Conservation (phyloP, 2,797 vertebrate species). For the Centroberyx gerrardi region DNA sequence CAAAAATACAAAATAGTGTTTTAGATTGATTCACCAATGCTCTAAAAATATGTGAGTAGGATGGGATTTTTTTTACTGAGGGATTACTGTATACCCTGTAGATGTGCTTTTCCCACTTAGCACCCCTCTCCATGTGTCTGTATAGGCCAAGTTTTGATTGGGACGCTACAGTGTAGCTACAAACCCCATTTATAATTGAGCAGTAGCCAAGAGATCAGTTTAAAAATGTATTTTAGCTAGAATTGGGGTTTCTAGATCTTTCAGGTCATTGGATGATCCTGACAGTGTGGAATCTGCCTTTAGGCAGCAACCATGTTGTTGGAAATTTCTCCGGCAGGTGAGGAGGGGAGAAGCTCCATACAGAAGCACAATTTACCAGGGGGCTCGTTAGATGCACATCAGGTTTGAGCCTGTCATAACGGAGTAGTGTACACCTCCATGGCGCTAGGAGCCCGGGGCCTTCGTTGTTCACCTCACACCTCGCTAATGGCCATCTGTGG, state of each 20-base stretch:
- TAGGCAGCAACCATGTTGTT: slow-evolving; percentile 9
- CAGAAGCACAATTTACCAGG: slow-evolving; percentile 73
- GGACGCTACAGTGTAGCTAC: not conserved
- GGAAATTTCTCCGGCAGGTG: slow-evolving; percentile 48
- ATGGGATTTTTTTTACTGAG: not conserved
- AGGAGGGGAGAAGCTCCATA: slow-evolving; percentile 25
- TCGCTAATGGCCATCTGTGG: slow-evolving; percentile 81
- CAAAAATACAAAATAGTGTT: not conserved
- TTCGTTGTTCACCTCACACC: slow-evolving; percentile 75
- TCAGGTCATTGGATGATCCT: slow-evolving; percentile 32
- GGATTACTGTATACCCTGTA: slow-evolving; percentile 19
- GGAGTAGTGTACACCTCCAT: slow-evolving; percentile 65
- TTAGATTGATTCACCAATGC: not conserved
- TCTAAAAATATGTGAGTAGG: not conserved
- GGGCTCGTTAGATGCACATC: slow-evolving; percentile 80
- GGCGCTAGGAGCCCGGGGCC: slow-evolving; percentile 60
- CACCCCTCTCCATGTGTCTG: not conserved
- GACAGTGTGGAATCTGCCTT: slow-evolving; percentile 23
- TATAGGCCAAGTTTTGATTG: slow-evolving; percentile 16
- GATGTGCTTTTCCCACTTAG: slow-evolving; percentile 10
- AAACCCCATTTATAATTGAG: slow-evolving; percentile 27
- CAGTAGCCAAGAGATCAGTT: slow-evolving; percentile 13
- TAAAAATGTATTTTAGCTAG: slow-evolving; percentile 2
- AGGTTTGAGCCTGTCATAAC: slow-evolving; percentile 80
- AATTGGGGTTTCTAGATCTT: not conserved